Base-by-base conservation (phyloP, 2,888 invertebrate species). In the Sphaerophoria taeniata region DNA sequence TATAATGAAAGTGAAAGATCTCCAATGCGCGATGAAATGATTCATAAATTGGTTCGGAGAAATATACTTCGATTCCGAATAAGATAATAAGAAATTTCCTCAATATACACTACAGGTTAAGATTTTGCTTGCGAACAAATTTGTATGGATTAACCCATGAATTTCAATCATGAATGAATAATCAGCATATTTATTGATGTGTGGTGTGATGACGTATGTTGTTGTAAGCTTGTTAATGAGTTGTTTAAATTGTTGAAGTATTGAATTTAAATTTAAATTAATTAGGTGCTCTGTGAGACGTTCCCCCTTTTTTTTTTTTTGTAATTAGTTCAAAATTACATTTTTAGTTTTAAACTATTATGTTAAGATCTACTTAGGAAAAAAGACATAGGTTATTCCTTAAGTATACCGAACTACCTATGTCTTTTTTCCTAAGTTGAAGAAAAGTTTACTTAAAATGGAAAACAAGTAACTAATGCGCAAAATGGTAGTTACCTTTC, bases 141-240 rank as follows among this genome's bases (percentile, higher is more conserved):
- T 53, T 51, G n/a, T n/a, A 33, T 0, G 31, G 45, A 43, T 45
- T 63, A 43, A 67, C 81, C 67, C 58, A 72, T 72, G 71, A 72
- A 76, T 67, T 73, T 78, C 77, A 69, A 63, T 77, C 43, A 72
- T 39, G 53, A 67, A 53, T 63, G 16, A 51, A 36, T 63, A 49
- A 58, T 72, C 6, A 36, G 60, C 49, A 82, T 77, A 77, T 61
- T 81, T 60, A 45, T 5, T 53, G n/a, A n/a, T n/a, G n/a, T n/a
- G n/a, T n/a, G n/a, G n/a, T 14, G 6, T 36, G 7, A 43, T 7
- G 2, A 33, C n/a, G 16, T 51, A 71, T 47, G 53, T 45, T 31
- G 14, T 12, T 5, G 43, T 56, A 16, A 45, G 36, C 36, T 39
- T 43, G 5, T 45, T 16, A 55, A 9, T 58, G 11, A 14, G 34